Percentiles rank a stretch among this genome's conserved stretches.
These are phyloP conservation scores for Trachythela sp. DNA, from an alignment of 64 coral and sea anemone genomes.

Conservation along the genomic window DNA sequence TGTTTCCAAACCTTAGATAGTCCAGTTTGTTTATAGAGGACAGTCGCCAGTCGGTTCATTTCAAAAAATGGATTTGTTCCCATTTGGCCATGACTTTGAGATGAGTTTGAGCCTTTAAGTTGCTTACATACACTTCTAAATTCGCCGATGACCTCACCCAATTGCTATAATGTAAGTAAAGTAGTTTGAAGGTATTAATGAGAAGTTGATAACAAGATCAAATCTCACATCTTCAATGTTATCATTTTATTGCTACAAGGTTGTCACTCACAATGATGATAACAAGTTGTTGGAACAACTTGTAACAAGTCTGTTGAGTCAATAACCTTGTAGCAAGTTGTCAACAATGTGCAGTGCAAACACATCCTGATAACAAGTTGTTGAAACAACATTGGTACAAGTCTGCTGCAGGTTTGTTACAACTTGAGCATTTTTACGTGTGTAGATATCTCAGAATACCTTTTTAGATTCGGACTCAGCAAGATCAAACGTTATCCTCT, in stretches of 20 bases:
- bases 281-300: no score
- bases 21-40: constrained; percentile 80
- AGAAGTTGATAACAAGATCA: no score
- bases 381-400: no score
- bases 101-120: constrained; percentile 28
- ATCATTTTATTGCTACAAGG: no score
- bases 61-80: constrained; percentile 53
- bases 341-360: no score
- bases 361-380: no score
- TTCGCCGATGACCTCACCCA: not conserved
- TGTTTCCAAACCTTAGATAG: constrained; percentile 64
- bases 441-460: constrained; percentile 23
- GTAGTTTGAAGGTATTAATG: not conserved
- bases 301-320: no score
- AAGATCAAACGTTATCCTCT: constrained; percentile 87
- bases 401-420: no score
- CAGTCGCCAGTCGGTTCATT: constrained; percentile 56
- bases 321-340: no score
- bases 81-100: not conserved
- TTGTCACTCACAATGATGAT: no score
- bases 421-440: no score
- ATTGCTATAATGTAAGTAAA: not conserved
- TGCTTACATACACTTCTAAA: constrained; percentile 20
- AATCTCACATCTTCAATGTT: no score
- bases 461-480: constrained; percentile 71